Conservation (phyloP, 1,140 invertebrate genomes). For the Chymomyza costata region DNA sequence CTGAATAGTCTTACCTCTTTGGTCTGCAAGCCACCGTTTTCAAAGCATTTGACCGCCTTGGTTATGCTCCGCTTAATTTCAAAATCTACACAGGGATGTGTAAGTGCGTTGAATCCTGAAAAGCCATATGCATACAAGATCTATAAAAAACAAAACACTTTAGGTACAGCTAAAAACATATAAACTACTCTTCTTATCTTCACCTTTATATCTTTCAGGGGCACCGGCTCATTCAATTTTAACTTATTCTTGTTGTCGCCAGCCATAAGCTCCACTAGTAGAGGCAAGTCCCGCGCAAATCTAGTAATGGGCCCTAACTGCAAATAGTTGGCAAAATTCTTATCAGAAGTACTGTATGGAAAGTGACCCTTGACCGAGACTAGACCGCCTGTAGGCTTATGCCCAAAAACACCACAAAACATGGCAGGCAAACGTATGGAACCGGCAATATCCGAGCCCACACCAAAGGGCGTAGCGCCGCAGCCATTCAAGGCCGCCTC, state of each 20-base stretch:
- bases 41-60: constrained; percentile 45
- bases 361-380: constrained; percentile 79
- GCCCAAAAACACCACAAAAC: constrained; percentile 91
- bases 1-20: constrained; percentile 68
- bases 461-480: constrained; percentile 85
- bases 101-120: constrained; percentile 83
- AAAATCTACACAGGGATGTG: constrained; percentile 74
- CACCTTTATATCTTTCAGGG: constrained; percentile 80
- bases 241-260: constrained; percentile 73
- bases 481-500: constrained; percentile 83
- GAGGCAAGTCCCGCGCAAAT: constrained; percentile 84
- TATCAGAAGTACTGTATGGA: constrained; percentile 71
- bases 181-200: constrained; percentile 78
- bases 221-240: constrained; percentile 76
- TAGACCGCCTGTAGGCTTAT: constrained; percentile 85
- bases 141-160: constrained; percentile 54
- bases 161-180: not conserved
- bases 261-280: constrained; percentile 81
- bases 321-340: constrained; percentile 54
- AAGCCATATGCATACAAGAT: constrained; percentile 77
- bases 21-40: constrained; percentile 32
- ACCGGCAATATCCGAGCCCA: constrained; percentile 92
- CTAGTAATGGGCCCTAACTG: constrained; percentile 87
- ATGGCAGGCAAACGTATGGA: constrained; percentile 91
- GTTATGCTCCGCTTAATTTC: constrained; percentile 45